These are phyloP conservation scores for Bellardia pandia DNA, from an alignment of 2,888 invertebrate species.

Conservation along the genomic window DNA sequence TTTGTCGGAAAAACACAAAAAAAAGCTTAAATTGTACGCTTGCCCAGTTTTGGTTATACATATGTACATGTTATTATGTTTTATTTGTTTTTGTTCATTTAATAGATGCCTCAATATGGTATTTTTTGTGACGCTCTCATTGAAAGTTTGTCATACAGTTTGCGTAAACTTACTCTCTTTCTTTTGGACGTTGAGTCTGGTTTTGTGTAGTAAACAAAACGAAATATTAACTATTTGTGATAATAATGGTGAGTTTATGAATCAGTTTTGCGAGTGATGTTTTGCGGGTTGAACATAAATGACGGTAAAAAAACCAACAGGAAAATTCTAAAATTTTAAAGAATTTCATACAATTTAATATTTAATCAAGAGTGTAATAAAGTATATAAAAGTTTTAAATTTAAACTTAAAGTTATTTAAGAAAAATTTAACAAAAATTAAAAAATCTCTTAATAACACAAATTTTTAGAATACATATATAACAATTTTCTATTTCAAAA, in stretches of 20 bases:
- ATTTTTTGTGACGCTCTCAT: slow-evolving; percentile 35
- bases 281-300: slow-evolving; percentile 66
- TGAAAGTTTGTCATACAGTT: slow-evolving; percentile 48
- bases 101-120: slow-evolving; percentile 40
- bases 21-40: slow-evolving; percentile 64
- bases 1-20: background rate
- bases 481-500: background rate
- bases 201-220: slow-evolving; percentile 53
- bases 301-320: slow-evolving; percentile 38
- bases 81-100: slow-evolving; percentile 7
- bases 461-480: background rate
- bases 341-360: background rate
- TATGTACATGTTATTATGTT: slow-evolving; percentile 19
- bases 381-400: slow-evolving; percentile 5
- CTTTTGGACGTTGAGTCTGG: slow-evolving; percentile 10
- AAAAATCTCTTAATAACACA: background rate
- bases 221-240: slow-evolving; percentile 66
- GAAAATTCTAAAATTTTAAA: slow-evolving; percentile 18
- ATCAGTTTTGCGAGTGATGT: slow-evolving; percentile 73
- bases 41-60: slow-evolving; percentile 63
- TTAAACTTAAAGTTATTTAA: background rate
- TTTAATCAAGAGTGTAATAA: slow-evolving; percentile 22
- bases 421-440: background rate
- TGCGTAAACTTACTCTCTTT: slow-evolving; percentile 19
- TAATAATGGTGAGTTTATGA: slow-evolving; percentile 70